Base-by-base conservation (phyloP, 2,888 invertebrate species). In the Drosophila greeni region DNA sequence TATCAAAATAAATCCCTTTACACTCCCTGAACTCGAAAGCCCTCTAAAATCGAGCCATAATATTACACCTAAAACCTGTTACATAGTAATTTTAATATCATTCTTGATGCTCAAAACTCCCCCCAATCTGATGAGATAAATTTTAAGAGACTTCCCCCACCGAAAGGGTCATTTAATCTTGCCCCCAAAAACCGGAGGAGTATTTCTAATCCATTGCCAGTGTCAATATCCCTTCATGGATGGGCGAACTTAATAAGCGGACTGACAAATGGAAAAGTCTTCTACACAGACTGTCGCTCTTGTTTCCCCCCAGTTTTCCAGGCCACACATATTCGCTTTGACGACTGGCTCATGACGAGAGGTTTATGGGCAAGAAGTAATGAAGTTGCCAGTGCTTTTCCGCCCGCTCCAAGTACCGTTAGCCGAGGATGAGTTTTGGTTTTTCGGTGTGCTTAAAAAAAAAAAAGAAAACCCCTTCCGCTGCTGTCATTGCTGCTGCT, bases 331-430 rank as follows among this genome's bases (percentile, higher is more conserved):
- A 51, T 23, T 23, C 14, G 57, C 59, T 48, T 52, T 65, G 61
- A 65, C 53, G 61, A 65, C 61, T 62, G 61, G 20, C 40, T 54
- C 74, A 76, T 74, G 60, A 74, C 77, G 74, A 74, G 60, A 64
- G 60, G 64, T 67, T 71, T 58, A 64, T 76, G 61, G 54, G 23
- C 40, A 65, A 62, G 61, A 62, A 52, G 66, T 62, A 62, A 76
- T 64, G 53, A 51, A 58, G 62, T 52, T 66, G 66, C 23, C 42
- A 9, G 24, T 37, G 36, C 31, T 59, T 67, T 53, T 39, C 43
- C 23, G 49, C 26, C 45, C 43, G 12, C 45, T 18, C 61, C 29
- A 24, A 36, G 61, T 42, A 53, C 62, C 66, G 62, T 62, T 62
- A 62, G 43, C n/a, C n/a, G 54, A 20, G 66, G 61, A 62, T 62